Percentiles rank a stretch among this genome's conserved stretches.
These are phyloP conservation scores for Chloroceryle inda DNA, from an alignment of 2,797 vertebrate species.

Conservation along the genomic window DNA sequence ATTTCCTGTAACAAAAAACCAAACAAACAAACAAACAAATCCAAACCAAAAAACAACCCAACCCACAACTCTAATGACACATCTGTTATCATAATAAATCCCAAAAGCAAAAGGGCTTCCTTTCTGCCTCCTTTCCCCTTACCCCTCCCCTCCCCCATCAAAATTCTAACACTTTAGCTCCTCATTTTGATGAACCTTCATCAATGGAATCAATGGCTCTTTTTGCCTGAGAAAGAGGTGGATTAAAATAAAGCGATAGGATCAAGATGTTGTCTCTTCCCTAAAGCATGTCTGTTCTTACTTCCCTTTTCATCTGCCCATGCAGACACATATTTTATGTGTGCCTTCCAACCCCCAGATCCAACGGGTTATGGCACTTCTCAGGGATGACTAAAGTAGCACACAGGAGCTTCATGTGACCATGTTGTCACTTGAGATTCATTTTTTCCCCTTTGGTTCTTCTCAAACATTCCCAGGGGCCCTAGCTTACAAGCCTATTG, in stretches of 20 bases:
- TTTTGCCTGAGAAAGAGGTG: neutral
- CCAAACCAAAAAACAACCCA: too few relatives aligned
- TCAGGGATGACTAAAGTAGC: constrained; percentile 22
- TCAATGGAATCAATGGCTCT: fast-evolving
- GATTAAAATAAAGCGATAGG: neutral
- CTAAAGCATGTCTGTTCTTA: neutral
- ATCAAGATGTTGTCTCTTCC: neutral
- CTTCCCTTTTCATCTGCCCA: neutral
- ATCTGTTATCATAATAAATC: neutral
- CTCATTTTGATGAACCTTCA: neutral
- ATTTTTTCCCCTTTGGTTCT: neutral
- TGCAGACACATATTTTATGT: neutral
- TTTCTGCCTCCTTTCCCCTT: neutral
- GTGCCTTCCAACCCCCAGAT: neutral
- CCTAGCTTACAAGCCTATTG: neutral
- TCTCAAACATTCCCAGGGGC: neutral
- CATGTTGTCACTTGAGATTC: neutral
- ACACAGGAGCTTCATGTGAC: constrained; percentile 46
- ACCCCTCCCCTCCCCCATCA: fast-evolving
- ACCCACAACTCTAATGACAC: neutral
- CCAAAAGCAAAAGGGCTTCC: neutral
- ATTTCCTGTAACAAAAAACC: neutral
- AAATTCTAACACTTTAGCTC: neutral
- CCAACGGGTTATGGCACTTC: neutral
- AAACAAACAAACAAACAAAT: too few relatives aligned